Evolutionary conservation across 1,140 invertebrate species (phyloP).

Genomic region (Lucilia sericata): DNA sequence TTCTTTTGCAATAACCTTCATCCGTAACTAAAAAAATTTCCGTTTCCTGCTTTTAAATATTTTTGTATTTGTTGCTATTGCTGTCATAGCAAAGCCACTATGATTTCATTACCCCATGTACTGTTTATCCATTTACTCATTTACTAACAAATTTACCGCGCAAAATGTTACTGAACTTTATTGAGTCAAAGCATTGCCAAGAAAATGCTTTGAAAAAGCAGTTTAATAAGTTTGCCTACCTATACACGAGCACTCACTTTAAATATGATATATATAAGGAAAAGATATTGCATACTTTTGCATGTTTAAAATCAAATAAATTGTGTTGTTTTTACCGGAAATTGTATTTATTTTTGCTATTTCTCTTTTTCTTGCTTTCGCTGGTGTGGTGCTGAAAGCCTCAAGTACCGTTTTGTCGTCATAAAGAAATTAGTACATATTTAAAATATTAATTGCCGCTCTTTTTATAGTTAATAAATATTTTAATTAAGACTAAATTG

Average conservation of each 20-base stretch:
- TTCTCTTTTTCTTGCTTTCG: background rate
- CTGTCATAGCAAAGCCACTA: no score
- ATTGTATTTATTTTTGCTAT: background rate
- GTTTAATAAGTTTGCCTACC: background rate
- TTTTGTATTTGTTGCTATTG: background rate
- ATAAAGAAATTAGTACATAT: no score
- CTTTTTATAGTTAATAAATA: no score
- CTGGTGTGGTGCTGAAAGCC: background rate
- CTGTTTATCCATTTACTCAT: background rate
- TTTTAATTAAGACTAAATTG: no score
- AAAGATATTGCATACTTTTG: background rate
- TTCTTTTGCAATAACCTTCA: background rate
- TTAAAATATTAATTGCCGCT: no score
- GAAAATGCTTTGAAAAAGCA: background rate
- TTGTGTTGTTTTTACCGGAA: background rate
- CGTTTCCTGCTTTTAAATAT: background rate
- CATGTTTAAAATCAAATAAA: background rate
- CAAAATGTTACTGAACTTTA: background rate
- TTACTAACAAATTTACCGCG: background rate
- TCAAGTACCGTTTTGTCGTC: no score
- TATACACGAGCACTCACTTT: background rate
- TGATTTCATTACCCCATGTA: background rate
- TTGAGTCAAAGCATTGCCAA: background rate
- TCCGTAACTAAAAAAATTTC: constrained; percentile 23
- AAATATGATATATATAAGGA: background rate